Evolutionary conservation across 1,140 invertebrate genomes (phyloP).

Genomic region (Caenorhabditis latens): DNA sequence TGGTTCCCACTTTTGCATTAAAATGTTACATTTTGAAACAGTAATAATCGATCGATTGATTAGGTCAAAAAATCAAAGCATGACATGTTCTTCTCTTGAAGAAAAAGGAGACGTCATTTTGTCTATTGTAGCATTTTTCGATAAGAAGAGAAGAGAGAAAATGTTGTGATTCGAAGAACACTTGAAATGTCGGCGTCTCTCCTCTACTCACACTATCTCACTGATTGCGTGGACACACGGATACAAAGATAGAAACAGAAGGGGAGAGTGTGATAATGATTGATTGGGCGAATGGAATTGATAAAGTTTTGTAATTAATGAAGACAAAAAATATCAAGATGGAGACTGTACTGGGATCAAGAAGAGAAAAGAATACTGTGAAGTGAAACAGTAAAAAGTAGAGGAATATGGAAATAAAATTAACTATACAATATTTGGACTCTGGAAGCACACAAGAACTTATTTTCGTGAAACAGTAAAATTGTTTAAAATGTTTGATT

Average conservation of each 20-base stretch:
- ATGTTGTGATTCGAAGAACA: slow-evolving; percentile 28
- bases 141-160: slow-evolving; percentile 3
- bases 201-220: background rate
- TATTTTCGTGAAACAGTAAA: no score
- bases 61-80: slow-evolving; percentile 23
- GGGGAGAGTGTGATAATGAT: slow-evolving; percentile 29
- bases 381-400: no score
- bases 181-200: slow-evolving; percentile 17
- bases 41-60: background rate
- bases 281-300: slow-evolving; percentile 5
- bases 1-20: no score
- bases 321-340: background rate
- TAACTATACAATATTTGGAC: no score
- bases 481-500: no score
- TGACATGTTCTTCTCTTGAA: background rate
- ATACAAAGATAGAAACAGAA: background rate
- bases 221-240: background rate
- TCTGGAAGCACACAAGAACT: no score
- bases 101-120: slow-evolving; percentile 29
- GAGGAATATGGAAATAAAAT: no score
- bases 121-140: background rate
- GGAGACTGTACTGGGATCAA: no score
- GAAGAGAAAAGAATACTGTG: no score
- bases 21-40: no score
- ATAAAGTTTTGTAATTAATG: slow-evolving; percentile 1